phyloP scores from a whole-genome alignment of 2,888 invertebrate species.

The Tridacna crocea region DNA sequence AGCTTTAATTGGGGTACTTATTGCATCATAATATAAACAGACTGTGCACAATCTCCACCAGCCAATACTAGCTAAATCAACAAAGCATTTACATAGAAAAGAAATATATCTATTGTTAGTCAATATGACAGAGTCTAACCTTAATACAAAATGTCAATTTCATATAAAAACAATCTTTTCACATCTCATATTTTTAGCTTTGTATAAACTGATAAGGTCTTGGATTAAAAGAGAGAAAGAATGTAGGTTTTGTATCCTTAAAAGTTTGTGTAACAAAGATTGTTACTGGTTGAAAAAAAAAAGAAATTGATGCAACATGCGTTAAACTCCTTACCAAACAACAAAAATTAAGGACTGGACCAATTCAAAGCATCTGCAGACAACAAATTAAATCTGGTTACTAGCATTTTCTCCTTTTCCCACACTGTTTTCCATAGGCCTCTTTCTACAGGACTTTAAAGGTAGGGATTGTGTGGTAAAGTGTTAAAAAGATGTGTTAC shows the following conservation, averaged over 20 bases:
- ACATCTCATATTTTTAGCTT: constrained; percentile 28
- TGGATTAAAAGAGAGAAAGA: constrained; percentile 12
- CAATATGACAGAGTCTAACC: constrained; percentile 22
- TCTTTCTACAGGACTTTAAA: too few species aligned
- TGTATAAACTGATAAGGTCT: constrained; percentile 26
- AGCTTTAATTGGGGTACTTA: constrained; percentile 15
- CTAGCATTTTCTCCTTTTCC: too few species aligned
- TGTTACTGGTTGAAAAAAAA: not conserved
- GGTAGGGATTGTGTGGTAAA: too few species aligned
- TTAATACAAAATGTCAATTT: constrained; percentile 32
- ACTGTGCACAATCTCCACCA: not conserved
- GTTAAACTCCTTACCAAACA: too few species aligned
- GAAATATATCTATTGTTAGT: constrained; percentile 21
- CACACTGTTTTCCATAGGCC: too few species aligned
- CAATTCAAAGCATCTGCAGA: too few species aligned
- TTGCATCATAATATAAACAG: constrained; percentile 19
- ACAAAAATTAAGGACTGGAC: too few species aligned
- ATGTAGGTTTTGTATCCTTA: not conserved
- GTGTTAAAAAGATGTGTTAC: too few species aligned
- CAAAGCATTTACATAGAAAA: constrained; percentile 18
- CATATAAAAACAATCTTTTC: constrained; percentile 44
- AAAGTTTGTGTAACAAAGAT: not conserved
- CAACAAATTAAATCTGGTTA: too few species aligned
- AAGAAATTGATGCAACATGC: too few species aligned
- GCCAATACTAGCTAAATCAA: not conserved